Evolutionary conservation across 2,797 vertebrate species (phyloP), one percentile per base, ranked within the genome.

Genomic region (Synanceia verrucosa): DNA sequence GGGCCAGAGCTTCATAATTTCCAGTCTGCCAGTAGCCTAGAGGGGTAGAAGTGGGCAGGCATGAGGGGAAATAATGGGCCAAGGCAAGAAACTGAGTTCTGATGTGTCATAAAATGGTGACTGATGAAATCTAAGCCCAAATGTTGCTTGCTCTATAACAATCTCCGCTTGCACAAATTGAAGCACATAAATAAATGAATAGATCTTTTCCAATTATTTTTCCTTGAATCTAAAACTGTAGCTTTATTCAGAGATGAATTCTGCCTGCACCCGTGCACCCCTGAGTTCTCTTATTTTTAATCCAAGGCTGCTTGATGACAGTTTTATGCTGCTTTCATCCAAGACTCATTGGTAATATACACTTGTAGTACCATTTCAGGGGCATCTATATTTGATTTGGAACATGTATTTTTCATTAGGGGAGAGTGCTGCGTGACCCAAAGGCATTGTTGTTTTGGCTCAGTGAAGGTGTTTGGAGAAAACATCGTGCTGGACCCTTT

Each of bases 351-450:
- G 73, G 61, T 76, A 81, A 81, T 82, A 74, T 50, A 68, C 36
- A 51, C 82, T 81, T 86, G 78, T 80, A 65, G 69, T 69, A 79
- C 68, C 51, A 81, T 78, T 86, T 79, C 78, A 76, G 55, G 4
- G 33, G 43, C 81, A 87, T 90, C 72, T 78, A 84, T 89, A 75
- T 90, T 87, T 88, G 50, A 88, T 86, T 53, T 46, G 59, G 11
- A 72, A 31, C 76, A 88, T 87, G 64, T 72, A 89, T 90, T 87
- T 87, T 90, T 88, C 73, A 88, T 82, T 46, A 86, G 33, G 39
- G 50, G 37, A 64, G 82, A 83, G 76, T 18, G 71, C 64, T 28
- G 44, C 3, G 24, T 77, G 73, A 81, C 87, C 82, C 74, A 60
- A 16, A 82, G 52, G 69, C 74, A 71, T 67, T 84, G 71, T 80